phyloP scores from a whole-genome alignment of 2,888 invertebrate genomes.

The Pycnomerus fuliginosus region DNA sequence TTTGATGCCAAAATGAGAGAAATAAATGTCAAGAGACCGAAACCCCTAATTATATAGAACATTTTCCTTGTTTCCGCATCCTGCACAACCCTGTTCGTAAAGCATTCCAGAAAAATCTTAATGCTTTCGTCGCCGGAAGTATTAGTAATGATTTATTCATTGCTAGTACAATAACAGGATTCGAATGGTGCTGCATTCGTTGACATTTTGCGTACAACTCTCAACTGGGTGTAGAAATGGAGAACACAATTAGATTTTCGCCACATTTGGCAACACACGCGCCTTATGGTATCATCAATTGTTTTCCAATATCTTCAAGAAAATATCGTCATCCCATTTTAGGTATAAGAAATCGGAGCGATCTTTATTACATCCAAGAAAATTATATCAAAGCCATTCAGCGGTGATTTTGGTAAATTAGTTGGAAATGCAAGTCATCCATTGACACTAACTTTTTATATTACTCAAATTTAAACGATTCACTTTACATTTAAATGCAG shows the following conservation, averaged over 20 bases:
- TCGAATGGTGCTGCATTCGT: constrained; percentile 1
- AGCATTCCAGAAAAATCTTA: no score
- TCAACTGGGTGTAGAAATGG: constrained; percentile 6
- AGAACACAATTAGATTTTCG: constrained; percentile 17
- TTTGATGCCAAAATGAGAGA: no score
- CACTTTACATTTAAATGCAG: constrained; percentile 49
- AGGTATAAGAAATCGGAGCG: constrained; percentile 15
- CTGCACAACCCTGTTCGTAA: no score
- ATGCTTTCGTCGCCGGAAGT: no score
- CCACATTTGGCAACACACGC: constrained; percentile 15
- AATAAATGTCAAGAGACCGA: no score
- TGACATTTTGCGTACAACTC: constrained; percentile 11
- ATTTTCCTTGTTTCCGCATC: no score
- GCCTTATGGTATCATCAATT: constrained; percentile 20
- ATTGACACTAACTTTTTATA: constrained; percentile 43
- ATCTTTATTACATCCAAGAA: constrained; percentile 15
- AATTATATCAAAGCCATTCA: constrained; percentile 11
- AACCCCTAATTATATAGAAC: no score
- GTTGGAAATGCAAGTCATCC: constrained; percentile 37
- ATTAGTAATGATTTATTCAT: constrained; percentile 3
- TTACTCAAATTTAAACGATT: constrained; percentile 48
- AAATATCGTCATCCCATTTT: constrained; percentile 17
- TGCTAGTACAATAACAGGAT: constrained; percentile 1
- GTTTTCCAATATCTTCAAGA: constrained; percentile 19
- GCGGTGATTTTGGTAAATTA: no score